Evolutionary conservation across 1,140 invertebrate genomes (phyloP).

Genomic region (Bombus pyrosoma): DNA sequence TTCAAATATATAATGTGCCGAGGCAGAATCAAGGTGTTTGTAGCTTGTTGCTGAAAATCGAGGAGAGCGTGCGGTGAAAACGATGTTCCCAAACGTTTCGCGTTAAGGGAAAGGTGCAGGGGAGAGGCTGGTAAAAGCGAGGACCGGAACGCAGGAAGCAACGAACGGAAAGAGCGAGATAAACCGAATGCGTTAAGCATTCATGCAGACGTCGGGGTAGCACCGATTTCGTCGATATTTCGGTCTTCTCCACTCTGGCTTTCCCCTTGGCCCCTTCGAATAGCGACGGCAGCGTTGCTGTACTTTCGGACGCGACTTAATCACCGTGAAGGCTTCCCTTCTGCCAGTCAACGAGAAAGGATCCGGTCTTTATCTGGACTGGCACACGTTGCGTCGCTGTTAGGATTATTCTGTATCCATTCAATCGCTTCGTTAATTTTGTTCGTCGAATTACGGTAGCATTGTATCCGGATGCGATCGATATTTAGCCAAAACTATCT

Average conservation of each 20-base stretch:
- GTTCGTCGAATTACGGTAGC: constrained; percentile 55
- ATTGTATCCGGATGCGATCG: constrained; percentile 39
- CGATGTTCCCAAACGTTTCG: no score
- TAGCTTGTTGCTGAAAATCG: neutral
- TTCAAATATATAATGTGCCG: neutral
- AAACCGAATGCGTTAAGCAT: constrained; percentile 52
- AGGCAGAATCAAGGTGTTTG: neutral
- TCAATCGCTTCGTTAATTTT: constrained; percentile 63
- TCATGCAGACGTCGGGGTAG: constrained; percentile 47
- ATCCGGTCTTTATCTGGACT: constrained; percentile 64
- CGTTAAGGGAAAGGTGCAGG: neutral
- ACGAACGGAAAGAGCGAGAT: constrained; percentile 19
- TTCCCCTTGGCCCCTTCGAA: constrained; percentile 43
- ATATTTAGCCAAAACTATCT: constrained; percentile 37
- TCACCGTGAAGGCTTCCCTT: constrained; percentile 62
- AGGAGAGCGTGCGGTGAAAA: neutral
- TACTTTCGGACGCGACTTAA: constrained; percentile 69
- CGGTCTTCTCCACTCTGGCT: constrained; percentile 55
- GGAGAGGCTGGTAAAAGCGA: neutral
- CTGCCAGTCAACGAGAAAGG: constrained; percentile 63
- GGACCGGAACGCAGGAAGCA: neutral
- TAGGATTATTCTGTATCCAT: constrained; percentile 63
- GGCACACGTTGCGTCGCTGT: constrained; percentile 62
- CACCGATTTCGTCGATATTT: constrained; percentile 65
- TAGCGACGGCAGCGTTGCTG: constrained; percentile 53